Evolutionary conservation across 2,797 vertebrate genomes (phyloP), one percentile per base, ranked within the genome.

Genomic region (Acipenser oxyrinchus): DNA sequence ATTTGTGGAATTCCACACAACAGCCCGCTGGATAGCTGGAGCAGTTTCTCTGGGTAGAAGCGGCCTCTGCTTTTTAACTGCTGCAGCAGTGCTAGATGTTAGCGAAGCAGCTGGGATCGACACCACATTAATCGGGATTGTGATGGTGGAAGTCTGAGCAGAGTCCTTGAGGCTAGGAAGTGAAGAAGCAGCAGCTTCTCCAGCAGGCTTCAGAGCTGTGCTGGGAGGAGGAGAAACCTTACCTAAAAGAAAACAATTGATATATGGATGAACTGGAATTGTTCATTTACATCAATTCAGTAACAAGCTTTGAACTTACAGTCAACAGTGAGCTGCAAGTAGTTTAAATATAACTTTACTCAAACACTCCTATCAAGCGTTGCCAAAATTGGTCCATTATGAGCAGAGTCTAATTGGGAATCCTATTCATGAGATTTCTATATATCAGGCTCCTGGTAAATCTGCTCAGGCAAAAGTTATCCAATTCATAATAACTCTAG

Each of bases 61-160:
- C 62, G 94, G 95, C 76, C 96, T 94, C 87, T 96, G 96, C 86
- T 99, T 98, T 87, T 97, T 99, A 66, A 94, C 82, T 0, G 87
- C 70, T 53, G 88, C 69, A 15, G 83, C 23, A 37, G 88, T 86
- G 11, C 88, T 82, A 68, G 90, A 89, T 61, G 83, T 76, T 78
- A 60, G 88, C 80, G 8, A 85, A 74, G 88, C 78, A 59, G 87
- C 79, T 4, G 86, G 12, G 53, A 81, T 68, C 78, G 86, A 90
- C 77, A 59, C 88, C 70, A 66, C 74, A 77, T 82, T 86, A 52
- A 81, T 79, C 49, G 85, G 82, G 15, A 85, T 70, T 60, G 86
- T 80, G 85, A 86, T 71, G 23, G 23, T 37, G 73, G 88, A 58
- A 1, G 93, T 85, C 68, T 93, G 91, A 3, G 86, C 69, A 7